Conservation (phyloP, 2,113 vertebrate species). For the Strix uralensis region DNA sequence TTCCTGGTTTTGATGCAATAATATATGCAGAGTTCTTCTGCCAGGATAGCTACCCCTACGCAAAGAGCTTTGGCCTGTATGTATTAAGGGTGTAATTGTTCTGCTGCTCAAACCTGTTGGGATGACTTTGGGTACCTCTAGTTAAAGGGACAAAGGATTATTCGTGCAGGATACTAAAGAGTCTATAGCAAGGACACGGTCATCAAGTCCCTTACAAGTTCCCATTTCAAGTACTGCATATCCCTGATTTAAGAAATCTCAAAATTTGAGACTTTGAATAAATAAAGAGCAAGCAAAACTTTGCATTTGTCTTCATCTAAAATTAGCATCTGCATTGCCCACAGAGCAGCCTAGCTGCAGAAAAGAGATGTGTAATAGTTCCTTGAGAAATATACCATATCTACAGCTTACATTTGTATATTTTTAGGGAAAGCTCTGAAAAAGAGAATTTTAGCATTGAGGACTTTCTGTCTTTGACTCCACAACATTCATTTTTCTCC, state of each 20-base stretch:
- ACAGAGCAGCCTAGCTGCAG: background rate
- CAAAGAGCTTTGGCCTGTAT: background rate
- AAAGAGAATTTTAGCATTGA: background rate
- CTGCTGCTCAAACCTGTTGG: background rate
- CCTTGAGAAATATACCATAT: background rate
- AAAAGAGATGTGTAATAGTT: background rate
- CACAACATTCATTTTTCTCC: background rate
- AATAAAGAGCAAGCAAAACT: background rate
- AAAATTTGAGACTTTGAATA: background rate
- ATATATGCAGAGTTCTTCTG: background rate
- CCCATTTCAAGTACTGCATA: background rate
- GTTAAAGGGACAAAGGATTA: background rate
- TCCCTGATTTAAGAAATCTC: background rate
- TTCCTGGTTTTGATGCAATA: background rate
- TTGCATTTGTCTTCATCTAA: background rate
- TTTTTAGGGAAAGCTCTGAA: background rate
- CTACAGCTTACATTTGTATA: background rate
- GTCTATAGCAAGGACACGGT: background rate
- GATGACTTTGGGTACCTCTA: background rate
- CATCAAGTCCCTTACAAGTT: background rate
- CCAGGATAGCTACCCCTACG: background rate
- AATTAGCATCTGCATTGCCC: background rate
- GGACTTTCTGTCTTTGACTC: background rate
- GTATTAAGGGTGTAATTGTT: background rate
- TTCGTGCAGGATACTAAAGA: background rate